Percentiles rank a stretch among this genome's conserved stretches.
These are phyloP conservation scores for Anseranas semipalmata DNA, from an alignment of 2,113 vertebrate species.

Conservation along the genomic window DNA sequence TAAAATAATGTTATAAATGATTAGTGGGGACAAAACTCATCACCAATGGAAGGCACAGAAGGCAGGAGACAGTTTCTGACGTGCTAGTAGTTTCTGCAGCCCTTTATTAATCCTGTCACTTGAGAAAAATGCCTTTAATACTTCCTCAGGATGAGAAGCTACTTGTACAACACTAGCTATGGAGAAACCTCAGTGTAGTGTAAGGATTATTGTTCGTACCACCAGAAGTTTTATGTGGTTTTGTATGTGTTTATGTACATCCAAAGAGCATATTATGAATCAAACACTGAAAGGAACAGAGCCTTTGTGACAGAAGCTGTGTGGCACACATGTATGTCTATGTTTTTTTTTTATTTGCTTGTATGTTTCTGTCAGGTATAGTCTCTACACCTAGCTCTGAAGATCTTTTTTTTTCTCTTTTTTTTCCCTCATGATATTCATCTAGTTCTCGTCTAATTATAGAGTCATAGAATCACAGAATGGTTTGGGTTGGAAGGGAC, in stretches of 20 bases:
- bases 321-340: background rate
- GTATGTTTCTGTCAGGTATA: background rate
- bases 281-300: background rate
- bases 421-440: constrained; percentile 17
- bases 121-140: background rate
- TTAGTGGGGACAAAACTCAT: background rate
- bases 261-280: background rate
- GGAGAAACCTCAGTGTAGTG: background rate
- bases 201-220: background rate
- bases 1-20: background rate
- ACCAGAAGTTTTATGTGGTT: background rate
- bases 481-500: no score
- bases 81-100: background rate
- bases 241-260: background rate
- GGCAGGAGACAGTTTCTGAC: background rate
- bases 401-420: constrained; percentile 16
- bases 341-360: background rate
- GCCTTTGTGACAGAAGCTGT: background rate
- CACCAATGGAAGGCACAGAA: background rate
- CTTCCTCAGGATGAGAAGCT: background rate
- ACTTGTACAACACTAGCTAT: background rate
- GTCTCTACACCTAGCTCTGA: constrained; percentile 36
- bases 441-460: background rate
- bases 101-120: background rate
- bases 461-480: no score